These are phyloP conservation scores for Scaeva pyrastri DNA, from an alignment of 2,888 invertebrate genomes.

Conservation along the genomic window DNA sequence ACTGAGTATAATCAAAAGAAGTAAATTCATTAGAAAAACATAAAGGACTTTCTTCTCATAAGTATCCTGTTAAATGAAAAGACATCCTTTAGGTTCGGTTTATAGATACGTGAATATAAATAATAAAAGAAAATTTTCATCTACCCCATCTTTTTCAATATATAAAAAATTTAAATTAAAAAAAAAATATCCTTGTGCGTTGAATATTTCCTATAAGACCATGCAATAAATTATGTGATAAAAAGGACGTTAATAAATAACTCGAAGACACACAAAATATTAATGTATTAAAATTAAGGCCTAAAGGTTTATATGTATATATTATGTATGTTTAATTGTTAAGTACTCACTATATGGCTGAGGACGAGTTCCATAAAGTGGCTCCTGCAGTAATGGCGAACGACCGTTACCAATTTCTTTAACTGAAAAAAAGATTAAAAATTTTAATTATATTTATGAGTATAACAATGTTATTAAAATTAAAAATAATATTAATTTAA, in stretches of 20 bases:
- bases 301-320: constrained; percentile 17
- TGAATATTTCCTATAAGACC: constrained; percentile 23
- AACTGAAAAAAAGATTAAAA: constrained; percentile 82
- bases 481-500: constrained; percentile 77
- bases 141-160: not conserved
- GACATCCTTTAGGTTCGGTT: constrained; percentile 1
- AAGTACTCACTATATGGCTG: constrained; percentile 93
- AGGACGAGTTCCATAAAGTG: constrained; percentile 93
- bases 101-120: not conserved
- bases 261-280: constrained; percentile 12
- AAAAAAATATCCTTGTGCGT: constrained; percentile 33
- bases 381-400: constrained; percentile 94
- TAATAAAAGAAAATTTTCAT: not conserved
- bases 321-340: not conserved
- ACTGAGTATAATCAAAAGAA: constrained; percentile 47
- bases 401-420: constrained; percentile 86
- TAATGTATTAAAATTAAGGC: constrained; percentile 24
- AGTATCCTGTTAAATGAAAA: not conserved
- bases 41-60: not conserved
- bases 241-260: constrained; percentile 41
- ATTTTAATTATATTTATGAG: constrained; percentile 77
- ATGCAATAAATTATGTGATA: constrained; percentile 37
- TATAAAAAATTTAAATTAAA: too few relatives aligned
- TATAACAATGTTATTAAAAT: constrained; percentile 54
- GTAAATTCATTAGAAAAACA: constrained; percentile 51